Evolutionary conservation across 2,797 vertebrate species (phyloP).

Genomic region (Semaprochilodus insignis): DNA sequence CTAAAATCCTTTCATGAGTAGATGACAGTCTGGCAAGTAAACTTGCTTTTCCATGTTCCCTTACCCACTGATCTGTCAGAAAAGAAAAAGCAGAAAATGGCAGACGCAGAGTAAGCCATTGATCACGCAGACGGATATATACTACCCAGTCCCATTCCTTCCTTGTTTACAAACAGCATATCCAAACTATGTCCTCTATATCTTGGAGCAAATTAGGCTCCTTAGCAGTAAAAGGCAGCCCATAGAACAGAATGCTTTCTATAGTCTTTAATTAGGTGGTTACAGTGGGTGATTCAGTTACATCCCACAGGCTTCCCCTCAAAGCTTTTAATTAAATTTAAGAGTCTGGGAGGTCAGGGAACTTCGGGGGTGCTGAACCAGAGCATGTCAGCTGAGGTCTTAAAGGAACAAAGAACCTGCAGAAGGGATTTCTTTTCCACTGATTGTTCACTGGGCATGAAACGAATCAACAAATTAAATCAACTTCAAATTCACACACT

Average conservation of each 20-base stretch:
- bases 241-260: slow-evolving; percentile 3
- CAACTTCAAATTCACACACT: neutral
- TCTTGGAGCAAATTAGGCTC: neutral
- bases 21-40: slow-evolving; percentile 9
- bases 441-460: neutral
- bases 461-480: neutral
- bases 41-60: neutral
- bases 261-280: slow-evolving; percentile 19
- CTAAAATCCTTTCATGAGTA: neutral
- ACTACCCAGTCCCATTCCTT: neutral
- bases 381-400: neutral
- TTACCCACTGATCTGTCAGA: neutral
- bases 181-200: neutral
- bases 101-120: neutral
- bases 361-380: neutral
- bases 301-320: slow-evolving; percentile 27
- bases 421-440: neutral
- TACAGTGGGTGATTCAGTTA: slow-evolving; percentile 6
- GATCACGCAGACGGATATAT: slow-evolving; percentile 7
- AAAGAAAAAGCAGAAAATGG: neutral
- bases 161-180: slow-evolving; percentile 15
- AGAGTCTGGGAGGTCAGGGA: slow-evolving; percentile 13
- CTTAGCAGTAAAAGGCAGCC: neutral
- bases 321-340: slow-evolving; percentile 29
- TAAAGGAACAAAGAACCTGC: slow-evolving; percentile 4